Conservation (phyloP, 2,113 vertebrate species). For the Heloderma charlesbogerti region DNA sequence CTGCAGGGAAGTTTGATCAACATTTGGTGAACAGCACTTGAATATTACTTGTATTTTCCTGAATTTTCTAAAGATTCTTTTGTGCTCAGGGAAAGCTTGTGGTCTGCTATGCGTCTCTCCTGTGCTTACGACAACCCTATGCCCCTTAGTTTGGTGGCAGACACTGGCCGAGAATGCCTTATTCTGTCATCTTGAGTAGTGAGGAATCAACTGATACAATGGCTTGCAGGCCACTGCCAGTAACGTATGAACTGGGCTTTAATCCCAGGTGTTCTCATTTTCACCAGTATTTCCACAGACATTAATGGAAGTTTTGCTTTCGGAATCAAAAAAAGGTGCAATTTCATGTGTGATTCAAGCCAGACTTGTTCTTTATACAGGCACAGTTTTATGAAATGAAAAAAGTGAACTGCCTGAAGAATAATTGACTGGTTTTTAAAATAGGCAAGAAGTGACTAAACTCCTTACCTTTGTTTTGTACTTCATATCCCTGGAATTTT, state of each 20-base stretch:
- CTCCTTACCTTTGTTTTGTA: constrained; percentile 34
- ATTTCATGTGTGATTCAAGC: background rate
- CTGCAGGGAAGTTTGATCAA: background rate
- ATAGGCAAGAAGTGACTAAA: constrained; percentile 2
- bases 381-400: background rate
- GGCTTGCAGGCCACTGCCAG: background rate
- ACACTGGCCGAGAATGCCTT: background rate
- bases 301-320: background rate
- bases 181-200: background rate
- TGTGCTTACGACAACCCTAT: background rate
- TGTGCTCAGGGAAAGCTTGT: background rate
- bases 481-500: background rate
- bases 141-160: background rate
- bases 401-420: background rate
- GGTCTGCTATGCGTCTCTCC: background rate
- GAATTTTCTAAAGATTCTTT: background rate
- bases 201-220: background rate
- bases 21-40: background rate
- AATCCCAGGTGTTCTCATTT: background rate
- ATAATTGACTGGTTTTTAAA: constrained; percentile 11
- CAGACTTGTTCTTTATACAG: background rate
- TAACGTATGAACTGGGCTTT: background rate
- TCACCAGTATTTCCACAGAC: background rate
- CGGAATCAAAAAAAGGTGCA: background rate
- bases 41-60: background rate